Base-by-base conservation (phyloP, 2,797 vertebrate species). In the Melanotaenia nigrans region DNA sequence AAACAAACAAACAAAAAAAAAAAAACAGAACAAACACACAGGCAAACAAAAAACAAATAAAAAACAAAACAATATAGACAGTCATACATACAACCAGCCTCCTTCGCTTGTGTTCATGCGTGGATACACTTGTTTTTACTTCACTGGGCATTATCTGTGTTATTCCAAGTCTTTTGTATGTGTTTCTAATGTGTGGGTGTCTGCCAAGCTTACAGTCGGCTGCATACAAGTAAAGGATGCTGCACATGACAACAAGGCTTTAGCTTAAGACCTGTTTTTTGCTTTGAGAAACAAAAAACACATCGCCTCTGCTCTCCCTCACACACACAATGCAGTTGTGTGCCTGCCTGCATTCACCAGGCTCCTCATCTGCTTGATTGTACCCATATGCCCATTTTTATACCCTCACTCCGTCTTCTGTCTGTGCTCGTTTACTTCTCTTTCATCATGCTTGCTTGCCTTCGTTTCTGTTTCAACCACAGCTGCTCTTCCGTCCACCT, bases 261-360 rank as follows among this genome's bases (percentile, higher is more conserved):
- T 53, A 73, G 65, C 40, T 57, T 47, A 71, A 79, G 78, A 82
- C 65, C 62, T 73, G 65, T 79, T 78, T 77, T 71, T 61, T 58
- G 73, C 64, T 76, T 45, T 61, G 54, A 73, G 55, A 63, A 25
- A 77, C 6, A 53, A 49, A 65, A 69, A 60, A 59, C 56, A 53
- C 49, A 56, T 51, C 36, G 36, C 47, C 18, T 54, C 51, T 20
- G 22, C 25, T 54, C 25, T 71, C 22, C 38, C 7, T 13, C 40
- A 14, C 24, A 55, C 10, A 61, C 69, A 74, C 75, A 62, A 25
- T 65, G 66, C 83, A 81, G 81, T 69, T 70, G 73, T 75, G 64
- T 65, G 71, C 18, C 35, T 68, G 63, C 25, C 54, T 59, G 61
- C 54, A 18, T 65, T 72, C 22, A 76, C 59, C 67, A 45, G 49